Percentiles rank a stretch among this genome's conserved stretches.
These are phyloP conservation scores for Apamea monoglypha DNA, from an alignment of 2,888 invertebrate species.

Conservation along the genomic window DNA sequence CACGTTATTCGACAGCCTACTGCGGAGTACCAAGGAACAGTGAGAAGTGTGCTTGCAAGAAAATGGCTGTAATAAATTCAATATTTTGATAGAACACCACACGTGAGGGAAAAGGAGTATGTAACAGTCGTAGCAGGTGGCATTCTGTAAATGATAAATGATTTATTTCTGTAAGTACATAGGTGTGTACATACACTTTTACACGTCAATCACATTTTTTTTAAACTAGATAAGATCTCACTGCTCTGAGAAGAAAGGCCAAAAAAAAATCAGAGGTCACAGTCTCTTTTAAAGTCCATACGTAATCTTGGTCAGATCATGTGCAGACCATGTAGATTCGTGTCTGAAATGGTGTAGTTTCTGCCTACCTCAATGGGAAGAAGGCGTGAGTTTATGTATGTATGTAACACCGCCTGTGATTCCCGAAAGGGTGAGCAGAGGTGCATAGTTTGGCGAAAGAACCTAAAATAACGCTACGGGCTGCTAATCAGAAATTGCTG, in stretches of 20 bases:
- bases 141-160: not conserved
- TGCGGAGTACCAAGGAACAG: not conserved
- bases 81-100: constrained; percentile 8
- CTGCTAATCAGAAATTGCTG: not conserved
- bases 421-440: not conserved
- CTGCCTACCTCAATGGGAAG: not conserved
- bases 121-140: not conserved
- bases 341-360: not conserved
- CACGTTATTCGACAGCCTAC: constrained; percentile 25
- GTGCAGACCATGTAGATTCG: too few species aligned
- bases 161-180: too few species aligned
- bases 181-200: too few species aligned
- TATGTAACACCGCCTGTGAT: not conserved
- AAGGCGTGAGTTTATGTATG: not conserved
- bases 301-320: too few species aligned
- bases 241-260: too few species aligned
- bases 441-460: not conserved
- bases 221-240: too few species aligned
- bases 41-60: not conserved
- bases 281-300: too few species aligned
- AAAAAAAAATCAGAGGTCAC: too few species aligned
- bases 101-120: not conserved
- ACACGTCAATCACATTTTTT: too few species aligned
- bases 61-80: not conserved
- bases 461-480: not conserved